Evolutionary conservation across 2,797 vertebrate genomes (phyloP), one percentile per base, ranked within the genome.

Genomic region (Rhadinocentrus ornatus): DNA sequence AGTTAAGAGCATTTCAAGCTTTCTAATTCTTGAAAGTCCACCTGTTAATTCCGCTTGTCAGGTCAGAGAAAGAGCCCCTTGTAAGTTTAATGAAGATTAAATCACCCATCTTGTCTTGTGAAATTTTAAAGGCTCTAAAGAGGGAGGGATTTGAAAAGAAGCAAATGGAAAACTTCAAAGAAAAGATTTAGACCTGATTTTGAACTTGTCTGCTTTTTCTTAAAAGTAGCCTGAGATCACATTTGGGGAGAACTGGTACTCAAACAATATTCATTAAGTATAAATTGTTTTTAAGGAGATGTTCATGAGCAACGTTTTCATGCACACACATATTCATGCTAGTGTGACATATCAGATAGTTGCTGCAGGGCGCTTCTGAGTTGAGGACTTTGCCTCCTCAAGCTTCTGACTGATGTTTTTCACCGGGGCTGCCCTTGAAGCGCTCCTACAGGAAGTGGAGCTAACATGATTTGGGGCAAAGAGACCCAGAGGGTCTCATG

Each of bases 21-120:
- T 62, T 81, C 78, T 89, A 69, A 88, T 92, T 85, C 82, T 81
- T 83, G 10, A 31, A 84, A 87, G 80, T 78, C 73, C 73, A 13
- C 72, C 71, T 81, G 87, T 89, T 92, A 91, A 93, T 93, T 92
- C 89, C 73, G 73, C 56, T 60, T 69, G 63, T 80, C 89, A 76
- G 84, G 86, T 80, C 73, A 79, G 52, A 78, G 73, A 83, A 68
- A 69, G 50, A 76, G 75, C 55, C 78, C 79, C 75, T 83, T 91
- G 83, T 90, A 93, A 88, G 84, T 94, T 93, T 93, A 93, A 93
- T 92, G 88, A 94, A 92, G 88, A 93, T 92, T 92, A 92, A 93
- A 93, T 91, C 87, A 94, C 89, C 85, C 91, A 90, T 92, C 93
- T 93, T 93, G 81, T 75, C 71, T 92, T 91, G 92, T 94, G 80